Evolutionary conservation across 2,888 invertebrate species (phyloP).

Genomic region (Entomobrya multifasciata): DNA sequence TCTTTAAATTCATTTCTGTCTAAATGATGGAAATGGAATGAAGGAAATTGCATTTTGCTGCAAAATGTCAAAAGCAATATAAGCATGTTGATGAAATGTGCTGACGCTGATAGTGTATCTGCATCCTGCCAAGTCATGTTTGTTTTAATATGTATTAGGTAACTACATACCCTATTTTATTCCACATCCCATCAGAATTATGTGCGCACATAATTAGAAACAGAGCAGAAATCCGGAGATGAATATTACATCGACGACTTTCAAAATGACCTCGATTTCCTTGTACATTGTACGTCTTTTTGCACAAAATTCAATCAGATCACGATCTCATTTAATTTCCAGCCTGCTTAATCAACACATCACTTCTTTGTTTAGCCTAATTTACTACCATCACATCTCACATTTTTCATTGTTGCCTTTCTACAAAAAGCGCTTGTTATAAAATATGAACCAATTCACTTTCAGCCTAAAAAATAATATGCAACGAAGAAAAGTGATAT

Average conservation of each 20-base stretch:
- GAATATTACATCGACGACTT: constrained; percentile 30
- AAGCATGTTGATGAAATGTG: neutral
- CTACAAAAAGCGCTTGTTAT: neutral
- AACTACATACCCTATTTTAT: neutral
- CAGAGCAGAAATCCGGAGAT: constrained; percentile 51
- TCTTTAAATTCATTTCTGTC: neutral
- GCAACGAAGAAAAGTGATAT: too few relatives aligned
- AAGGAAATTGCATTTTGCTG: constrained; percentile 10
- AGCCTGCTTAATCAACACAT: constrained; percentile 24
- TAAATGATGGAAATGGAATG: neutral
- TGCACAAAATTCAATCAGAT: neutral
- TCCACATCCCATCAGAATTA: constrained; percentile 23
- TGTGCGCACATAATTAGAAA: constrained; percentile 23
- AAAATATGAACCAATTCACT: neutral
- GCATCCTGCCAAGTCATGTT: neutral
- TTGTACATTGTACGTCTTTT: neutral
- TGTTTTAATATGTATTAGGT: neutral
- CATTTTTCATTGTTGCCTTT: neutral
- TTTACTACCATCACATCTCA: neutral
- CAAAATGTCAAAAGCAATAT: constrained; percentile 13
- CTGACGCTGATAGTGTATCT: neutral
- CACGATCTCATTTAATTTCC: constrained; percentile 8
- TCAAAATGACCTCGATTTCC: constrained; percentile 54
- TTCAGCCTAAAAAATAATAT: neutral
- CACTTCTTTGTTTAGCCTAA: constrained; percentile 14